Percentiles rank a stretch among this genome's conserved stretches.
These are phyloP conservation scores for Asobara japonica DNA, from an alignment of 1,140 invertebrate genomes.

Conservation along the genomic window DNA sequence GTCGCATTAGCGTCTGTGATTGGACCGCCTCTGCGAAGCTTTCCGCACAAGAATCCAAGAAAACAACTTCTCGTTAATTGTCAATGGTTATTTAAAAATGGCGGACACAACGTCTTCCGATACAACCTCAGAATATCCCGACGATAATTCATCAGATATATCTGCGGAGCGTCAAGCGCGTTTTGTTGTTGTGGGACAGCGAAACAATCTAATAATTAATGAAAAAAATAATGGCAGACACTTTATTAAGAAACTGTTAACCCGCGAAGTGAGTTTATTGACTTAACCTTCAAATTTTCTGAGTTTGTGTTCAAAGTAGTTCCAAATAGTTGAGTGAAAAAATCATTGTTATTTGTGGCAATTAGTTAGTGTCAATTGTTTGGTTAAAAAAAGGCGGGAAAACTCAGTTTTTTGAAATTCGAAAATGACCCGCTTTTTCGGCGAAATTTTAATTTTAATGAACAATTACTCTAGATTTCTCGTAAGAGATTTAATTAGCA, in stretches of 20 bases:
- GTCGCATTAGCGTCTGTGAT: too few species aligned
- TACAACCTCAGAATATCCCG: slow-evolving; percentile 63
- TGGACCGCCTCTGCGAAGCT: too few species aligned
- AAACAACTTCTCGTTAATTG: not conserved
- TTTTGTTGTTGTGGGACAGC: slow-evolving; percentile 57
- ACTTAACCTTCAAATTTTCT: slow-evolving; percentile 46
- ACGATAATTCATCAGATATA: slow-evolving; percentile 61
- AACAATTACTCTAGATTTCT: too few species aligned
- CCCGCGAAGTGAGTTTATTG: slow-evolving; percentile 55
- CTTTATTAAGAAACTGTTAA: slow-evolving; percentile 59
- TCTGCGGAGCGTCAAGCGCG: slow-evolving; percentile 58
- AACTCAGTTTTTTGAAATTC: too few species aligned
- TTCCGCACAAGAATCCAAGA: not conserved
- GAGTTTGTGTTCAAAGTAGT: not conserved
- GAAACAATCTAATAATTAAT: slow-evolving; percentile 43
- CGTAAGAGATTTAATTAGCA: too few species aligned
- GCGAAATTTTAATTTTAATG: too few species aligned
- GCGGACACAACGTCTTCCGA: slow-evolving; percentile 66
- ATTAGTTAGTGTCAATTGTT: too few species aligned
- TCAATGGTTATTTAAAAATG: slow-evolving; percentile 66
- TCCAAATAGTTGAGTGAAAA: too few species aligned
- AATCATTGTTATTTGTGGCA: too few species aligned
- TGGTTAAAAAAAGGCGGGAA: too few species aligned
- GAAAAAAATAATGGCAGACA: slow-evolving; percentile 48
- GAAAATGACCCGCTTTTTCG: too few species aligned